phyloP scores from a whole-genome alignment of 2,797 vertebrate species.

The Cirrhinus molitorella region DNA sequence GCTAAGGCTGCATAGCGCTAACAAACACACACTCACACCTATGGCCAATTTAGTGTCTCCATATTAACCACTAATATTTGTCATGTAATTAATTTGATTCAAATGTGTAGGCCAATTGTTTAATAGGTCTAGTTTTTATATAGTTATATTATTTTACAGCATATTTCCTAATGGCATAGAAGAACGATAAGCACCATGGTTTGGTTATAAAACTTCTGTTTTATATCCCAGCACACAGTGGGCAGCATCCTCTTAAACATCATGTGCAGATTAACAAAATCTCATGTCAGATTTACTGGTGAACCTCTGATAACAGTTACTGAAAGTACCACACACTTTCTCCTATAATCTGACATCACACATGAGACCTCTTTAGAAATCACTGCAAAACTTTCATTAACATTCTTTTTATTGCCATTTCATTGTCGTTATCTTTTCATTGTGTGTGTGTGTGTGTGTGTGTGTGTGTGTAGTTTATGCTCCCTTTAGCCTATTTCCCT shows the following conservation, averaged over 20 bases:
- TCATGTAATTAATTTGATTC: no score
- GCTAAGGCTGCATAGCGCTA: no score
- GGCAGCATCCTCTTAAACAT: constrained; percentile 1
- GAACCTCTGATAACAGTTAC: neutral
- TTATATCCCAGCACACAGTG: constrained; percentile 2
- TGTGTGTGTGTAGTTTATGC: neutral
- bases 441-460: neutral
- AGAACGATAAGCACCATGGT: neutral
- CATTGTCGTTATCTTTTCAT: neutral
- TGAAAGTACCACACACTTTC: neutral
- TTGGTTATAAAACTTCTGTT: neutral
- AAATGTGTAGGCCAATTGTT: neutral
- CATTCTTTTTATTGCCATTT: neutral
- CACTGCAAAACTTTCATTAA: neutral
- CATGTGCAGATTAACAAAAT: neutral
- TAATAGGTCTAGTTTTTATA: neutral
- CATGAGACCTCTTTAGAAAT: neutral
- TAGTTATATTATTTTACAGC: neutral
- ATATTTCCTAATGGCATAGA: neutral
- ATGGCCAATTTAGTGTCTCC: no score
- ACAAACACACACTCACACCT: no score
- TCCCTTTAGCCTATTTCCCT: neutral
- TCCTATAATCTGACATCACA: constrained; percentile 9
- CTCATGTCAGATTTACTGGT: neutral
- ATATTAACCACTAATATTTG: no score